These are phyloP conservation scores for Spilogale gracilis DNA, from an alignment of 2,113 vertebrate species.

Conservation along the genomic window DNA sequence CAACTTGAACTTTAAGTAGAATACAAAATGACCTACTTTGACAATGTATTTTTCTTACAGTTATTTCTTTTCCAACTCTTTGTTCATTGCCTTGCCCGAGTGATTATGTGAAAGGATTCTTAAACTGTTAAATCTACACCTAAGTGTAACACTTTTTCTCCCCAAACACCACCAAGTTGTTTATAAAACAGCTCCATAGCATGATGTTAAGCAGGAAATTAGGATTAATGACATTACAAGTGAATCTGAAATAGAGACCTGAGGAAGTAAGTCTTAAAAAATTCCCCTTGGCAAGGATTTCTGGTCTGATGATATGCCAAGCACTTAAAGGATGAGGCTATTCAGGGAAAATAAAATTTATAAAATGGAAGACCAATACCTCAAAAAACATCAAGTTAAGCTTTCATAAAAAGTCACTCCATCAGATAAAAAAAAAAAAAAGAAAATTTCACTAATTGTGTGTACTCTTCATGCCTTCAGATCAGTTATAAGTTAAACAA, in stretches of 20 bases:
- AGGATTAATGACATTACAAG: conserved; percentile 15
- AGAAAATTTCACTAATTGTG: not conserved
- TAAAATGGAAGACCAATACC: not conserved
- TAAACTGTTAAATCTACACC: conserved; percentile 34
- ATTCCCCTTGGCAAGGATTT: conserved; percentile 7
- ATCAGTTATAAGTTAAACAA: not conserved
- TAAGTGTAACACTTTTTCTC: conserved; percentile 15
- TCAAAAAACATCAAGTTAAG: not conserved
- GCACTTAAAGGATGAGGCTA: not conserved
- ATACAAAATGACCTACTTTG: conserved; percentile 78
- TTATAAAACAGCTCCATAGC: not conserved
- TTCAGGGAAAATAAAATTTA: not conserved
- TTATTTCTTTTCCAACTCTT: conserved; percentile 57
- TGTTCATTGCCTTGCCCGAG: conserved; percentile 62
- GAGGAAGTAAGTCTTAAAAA: not conserved
- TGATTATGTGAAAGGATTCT: conserved; percentile 66
- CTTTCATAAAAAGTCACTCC: not conserved
- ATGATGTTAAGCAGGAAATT: conserved; percentile 48
- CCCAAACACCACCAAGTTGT: not conserved
- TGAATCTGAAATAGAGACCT: not conserved
- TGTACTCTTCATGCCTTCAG: not conserved
- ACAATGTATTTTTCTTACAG: conserved; percentile 73
- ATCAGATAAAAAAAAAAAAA: not conserved
- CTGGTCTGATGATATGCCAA: not conserved
- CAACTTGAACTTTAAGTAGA: conserved; percentile 77